Conservation (phyloP, 2,888 invertebrate species). For the Anticlea derivata region DNA sequence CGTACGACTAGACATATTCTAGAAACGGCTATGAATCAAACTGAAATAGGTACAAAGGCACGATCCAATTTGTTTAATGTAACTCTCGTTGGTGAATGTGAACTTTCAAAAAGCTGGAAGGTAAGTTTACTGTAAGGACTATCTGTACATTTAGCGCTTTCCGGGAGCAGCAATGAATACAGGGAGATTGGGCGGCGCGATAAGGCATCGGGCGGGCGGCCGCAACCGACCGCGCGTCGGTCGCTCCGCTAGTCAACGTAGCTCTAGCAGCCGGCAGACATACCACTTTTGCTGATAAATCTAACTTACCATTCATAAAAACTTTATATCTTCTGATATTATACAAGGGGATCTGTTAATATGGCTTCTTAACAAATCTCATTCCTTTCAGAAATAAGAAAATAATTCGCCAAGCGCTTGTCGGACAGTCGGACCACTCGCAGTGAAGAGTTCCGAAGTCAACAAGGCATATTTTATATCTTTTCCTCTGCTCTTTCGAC, state of each 20-base stretch:
- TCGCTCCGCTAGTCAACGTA: constrained; percentile 11
- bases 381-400: no score
- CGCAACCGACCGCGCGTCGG: constrained; percentile 34
- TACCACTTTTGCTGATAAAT: no score
- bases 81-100: constrained; percentile 64
- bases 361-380: no score
- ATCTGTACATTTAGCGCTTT: constrained; percentile 72
- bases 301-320: no score
- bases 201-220: constrained; percentile 54
- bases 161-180: constrained; percentile 71
- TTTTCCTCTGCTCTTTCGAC: no score
- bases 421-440: no score
- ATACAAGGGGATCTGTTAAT: no score
- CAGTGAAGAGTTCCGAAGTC: no score
- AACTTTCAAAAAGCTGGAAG: constrained; percentile 69
- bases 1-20: constrained; percentile 34
- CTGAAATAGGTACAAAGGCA: constrained; percentile 54
- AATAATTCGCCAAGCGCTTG: no score
- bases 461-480: no score
- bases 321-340: no score
- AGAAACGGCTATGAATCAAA: constrained; percentile 46
- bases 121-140: constrained; percentile 63
- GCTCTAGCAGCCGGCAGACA: constrained; percentile 1
- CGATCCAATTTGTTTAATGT: constrained; percentile 78
- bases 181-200: constrained; percentile 73